phyloP scores from a whole-genome alignment of 2,888 invertebrate species.

The Dioctria rufipes region DNA sequence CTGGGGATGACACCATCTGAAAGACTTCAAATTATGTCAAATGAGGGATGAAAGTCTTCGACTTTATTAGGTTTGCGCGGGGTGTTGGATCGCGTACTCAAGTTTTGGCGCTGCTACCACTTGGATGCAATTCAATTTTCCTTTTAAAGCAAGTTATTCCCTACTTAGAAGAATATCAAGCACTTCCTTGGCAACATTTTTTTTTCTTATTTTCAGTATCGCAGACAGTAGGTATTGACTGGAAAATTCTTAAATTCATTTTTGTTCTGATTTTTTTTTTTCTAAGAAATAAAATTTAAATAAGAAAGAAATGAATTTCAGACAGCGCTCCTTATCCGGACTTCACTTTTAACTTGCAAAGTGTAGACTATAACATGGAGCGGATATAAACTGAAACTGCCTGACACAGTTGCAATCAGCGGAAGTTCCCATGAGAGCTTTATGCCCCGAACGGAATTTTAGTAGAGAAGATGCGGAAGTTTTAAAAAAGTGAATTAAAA shows the following conservation, averaged over 20 bases:
- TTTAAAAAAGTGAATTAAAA: conserved; percentile 31
- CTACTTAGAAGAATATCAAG: conserved; percentile 47
- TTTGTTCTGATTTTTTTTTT: not conserved
- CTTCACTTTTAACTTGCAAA: conserved; percentile 14
- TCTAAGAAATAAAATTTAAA: conserved; percentile 31
- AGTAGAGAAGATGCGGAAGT: not conserved
- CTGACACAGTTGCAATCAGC: conserved; percentile 5
- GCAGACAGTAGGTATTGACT: conserved; percentile 23
- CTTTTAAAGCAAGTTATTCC: conserved; percentile 44
- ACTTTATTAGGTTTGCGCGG: conserved; percentile 53
- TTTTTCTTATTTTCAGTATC: not conserved
- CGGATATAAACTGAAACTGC: conserved; percentile 32
- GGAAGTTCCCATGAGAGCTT: conserved; percentile 17
- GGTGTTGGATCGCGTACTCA: conserved; percentile 23
- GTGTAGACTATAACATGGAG: conserved; percentile 23
- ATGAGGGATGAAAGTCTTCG: conserved; percentile 55
- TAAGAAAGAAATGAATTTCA: conserved; percentile 43
- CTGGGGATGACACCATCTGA: conserved; percentile 50
- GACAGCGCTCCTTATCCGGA: not conserved
- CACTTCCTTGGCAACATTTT: conserved; percentile 49
- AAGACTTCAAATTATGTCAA: conserved; percentile 57
- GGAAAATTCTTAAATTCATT: conserved; percentile 24
- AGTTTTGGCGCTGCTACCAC: conserved; percentile 51
- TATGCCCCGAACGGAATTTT: conserved; percentile 16
- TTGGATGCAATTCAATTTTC: conserved; percentile 57